These are phyloP conservation scores for Epistrophe grossulariae DNA, from an alignment of 2,888 invertebrate genomes.

Conservation along the genomic window DNA sequence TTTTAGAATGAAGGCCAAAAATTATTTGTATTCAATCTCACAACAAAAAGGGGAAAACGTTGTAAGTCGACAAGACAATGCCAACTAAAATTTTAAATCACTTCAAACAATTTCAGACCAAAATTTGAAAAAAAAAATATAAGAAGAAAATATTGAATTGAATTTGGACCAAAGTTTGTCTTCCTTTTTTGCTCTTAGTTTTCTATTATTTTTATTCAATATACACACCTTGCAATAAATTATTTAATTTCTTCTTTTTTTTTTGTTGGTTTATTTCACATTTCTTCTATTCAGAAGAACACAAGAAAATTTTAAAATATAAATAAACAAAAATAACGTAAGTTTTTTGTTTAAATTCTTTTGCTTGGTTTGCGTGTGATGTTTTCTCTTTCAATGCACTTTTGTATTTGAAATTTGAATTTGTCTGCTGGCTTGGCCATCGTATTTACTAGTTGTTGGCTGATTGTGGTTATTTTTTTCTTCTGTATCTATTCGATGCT, in stretches of 20 bases:
- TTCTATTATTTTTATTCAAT: constrained; percentile 11
- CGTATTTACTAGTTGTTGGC: constrained; percentile 4
- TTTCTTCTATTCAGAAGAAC: constrained; percentile 49
- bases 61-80: constrained; percentile 64
- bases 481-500: neutral
- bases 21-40: constrained; percentile 13
- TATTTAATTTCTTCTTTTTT: constrained; percentile 22
- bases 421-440: constrained; percentile 34
- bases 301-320: constrained; percentile 12
- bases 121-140: constrained; percentile 20
- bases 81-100: constrained; percentile 69
- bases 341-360: constrained; percentile 12
- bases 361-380: constrained; percentile 33
- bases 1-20: neutral
- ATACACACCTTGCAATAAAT: constrained; percentile 40
- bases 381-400: constrained; percentile 72
- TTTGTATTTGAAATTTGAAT: constrained; percentile 55
- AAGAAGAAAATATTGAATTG: constrained; percentile 19
- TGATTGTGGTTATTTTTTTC: constrained; percentile 31
- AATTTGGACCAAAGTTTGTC: constrained; percentile 25
- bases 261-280: constrained; percentile 48
- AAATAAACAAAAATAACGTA: constrained; percentile 29
- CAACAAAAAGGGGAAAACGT: constrained; percentile 32
- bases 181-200: constrained; percentile 23
- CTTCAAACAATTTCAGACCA: constrained; percentile 52